A percentile compares a stretch with the other conserved stretches of the same genome.
phyloP scores from a whole-genome alignment of 2,888 invertebrate genomes.

The Cheilosia soror region DNA sequence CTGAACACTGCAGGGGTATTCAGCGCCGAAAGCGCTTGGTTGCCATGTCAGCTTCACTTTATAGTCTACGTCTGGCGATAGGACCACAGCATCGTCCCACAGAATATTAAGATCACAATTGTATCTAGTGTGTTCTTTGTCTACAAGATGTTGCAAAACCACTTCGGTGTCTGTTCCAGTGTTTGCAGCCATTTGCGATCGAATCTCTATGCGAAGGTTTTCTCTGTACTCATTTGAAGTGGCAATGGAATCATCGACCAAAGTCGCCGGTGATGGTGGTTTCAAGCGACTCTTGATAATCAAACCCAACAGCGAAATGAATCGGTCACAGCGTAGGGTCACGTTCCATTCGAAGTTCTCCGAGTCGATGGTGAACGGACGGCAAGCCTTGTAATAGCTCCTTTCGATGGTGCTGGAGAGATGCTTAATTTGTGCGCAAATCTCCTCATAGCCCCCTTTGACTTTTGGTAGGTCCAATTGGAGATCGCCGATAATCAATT shows the following conservation, averaged over 20 bases:
- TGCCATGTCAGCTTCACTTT: constrained; percentile 81
- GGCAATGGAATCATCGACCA: constrained; percentile 49
- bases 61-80: constrained; percentile 81
- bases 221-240: constrained; percentile 79
- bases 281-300: constrained; percentile 82
- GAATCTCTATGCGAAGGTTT: constrained; percentile 80
- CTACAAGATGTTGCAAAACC: constrained; percentile 79
- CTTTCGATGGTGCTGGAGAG: constrained; percentile 79
- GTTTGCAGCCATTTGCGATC: constrained; percentile 57
- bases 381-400: constrained; percentile 82
- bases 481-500: constrained; percentile 78
- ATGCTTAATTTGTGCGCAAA: constrained; percentile 55
- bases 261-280: constrained; percentile 77
- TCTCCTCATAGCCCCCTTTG: constrained; percentile 38
- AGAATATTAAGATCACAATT: constrained; percentile 82
- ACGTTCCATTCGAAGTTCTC: constrained; percentile 79
- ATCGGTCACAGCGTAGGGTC: constrained; percentile 79
- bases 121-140: constrained; percentile 80
- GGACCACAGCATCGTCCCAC: constrained; percentile 79
- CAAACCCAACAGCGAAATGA: constrained; percentile 81
- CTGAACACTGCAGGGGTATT: constrained; percentile 82
- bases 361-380: constrained; percentile 81
- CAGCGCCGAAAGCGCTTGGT: constrained; percentile 80
- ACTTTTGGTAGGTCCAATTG: constrained; percentile 74
- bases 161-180: constrained; percentile 56